These are phyloP conservation scores for Uropsilus gracilis DNA, from an alignment of 2,113 vertebrate species.

Conservation along the genomic window DNA sequence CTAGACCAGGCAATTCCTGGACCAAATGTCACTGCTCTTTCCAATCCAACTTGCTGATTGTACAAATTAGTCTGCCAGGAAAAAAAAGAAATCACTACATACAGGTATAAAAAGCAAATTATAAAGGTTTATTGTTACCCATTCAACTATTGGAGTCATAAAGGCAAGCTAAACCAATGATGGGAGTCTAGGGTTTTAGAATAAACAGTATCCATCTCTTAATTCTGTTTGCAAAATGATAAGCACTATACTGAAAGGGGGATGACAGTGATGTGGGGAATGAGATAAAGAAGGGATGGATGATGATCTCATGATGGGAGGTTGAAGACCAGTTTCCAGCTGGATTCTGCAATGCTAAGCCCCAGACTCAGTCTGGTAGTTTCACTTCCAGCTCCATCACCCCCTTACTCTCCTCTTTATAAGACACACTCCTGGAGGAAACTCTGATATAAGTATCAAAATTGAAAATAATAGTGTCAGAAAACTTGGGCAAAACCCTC, in stretches of 20 bases:
- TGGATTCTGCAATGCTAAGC: not conserved
- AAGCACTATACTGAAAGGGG: too few species aligned
- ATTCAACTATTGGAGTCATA: not conserved
- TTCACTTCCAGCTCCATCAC: not conserved
- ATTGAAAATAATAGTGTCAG: not conserved
- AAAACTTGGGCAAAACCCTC: too few species aligned
- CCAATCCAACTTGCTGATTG: not conserved
- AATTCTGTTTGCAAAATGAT: not conserved
- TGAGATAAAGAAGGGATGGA: not conserved
- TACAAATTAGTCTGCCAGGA: not conserved
- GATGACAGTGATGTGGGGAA: not conserved
- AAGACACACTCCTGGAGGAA: not conserved
- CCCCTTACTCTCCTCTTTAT: not conserved
- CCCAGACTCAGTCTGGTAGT: not conserved
- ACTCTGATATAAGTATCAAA: not conserved
- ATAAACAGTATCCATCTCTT: not conserved
- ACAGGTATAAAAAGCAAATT: not conserved
- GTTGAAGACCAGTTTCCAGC: not conserved
- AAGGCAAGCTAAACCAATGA: not conserved
- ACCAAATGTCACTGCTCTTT: not conserved
- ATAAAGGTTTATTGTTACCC: not conserved
- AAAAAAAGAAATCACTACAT: not conserved
- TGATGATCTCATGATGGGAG: accelerated
- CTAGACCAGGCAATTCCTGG: not conserved
- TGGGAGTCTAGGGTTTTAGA: not conserved